Conservation (phyloP, 2,113 vertebrate genomes). For the Clinocottus analis region DNA sequence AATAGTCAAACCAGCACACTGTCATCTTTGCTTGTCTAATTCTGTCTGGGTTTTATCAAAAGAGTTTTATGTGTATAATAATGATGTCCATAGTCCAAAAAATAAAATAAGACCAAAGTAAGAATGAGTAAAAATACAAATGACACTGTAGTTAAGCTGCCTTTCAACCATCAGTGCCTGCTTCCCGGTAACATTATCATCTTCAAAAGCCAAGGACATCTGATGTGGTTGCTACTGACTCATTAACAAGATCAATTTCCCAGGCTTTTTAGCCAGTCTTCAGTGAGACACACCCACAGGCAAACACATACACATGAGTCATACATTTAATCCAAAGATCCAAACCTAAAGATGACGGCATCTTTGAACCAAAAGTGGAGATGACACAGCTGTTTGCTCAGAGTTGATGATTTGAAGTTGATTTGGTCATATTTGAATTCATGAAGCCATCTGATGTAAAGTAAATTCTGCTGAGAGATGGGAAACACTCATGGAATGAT, state of each 20-base stretch:
- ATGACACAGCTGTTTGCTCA: conserved; percentile 35
- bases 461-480: neutral
- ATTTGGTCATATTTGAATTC: conserved; percentile 37
- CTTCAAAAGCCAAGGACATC: conserved; percentile 48
- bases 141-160: too few species aligned
- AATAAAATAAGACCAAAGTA: neutral
- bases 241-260: conserved; percentile 63
- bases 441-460: conserved; percentile 12
- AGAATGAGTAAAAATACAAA: neutral
- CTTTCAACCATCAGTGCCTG: conserved; percentile 49
- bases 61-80: too few species aligned
- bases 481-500: neutral
- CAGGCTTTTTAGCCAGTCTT: conserved; percentile 38
- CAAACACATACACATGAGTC: conserved; percentile 46
- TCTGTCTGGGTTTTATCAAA: too few species aligned
- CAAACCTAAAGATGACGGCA: conserved; percentile 13
- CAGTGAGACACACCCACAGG: conserved; percentile 15
- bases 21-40: too few species aligned
- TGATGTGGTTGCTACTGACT: conserved; percentile 45
- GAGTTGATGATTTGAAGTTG: conserved; percentile 26
- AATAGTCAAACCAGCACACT: conserved; percentile 17
- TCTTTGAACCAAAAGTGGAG: conserved; percentile 17
- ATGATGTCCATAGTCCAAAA: neutral
- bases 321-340: conserved; percentile 57
- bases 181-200: conserved; percentile 64